phyloP scores from a whole-genome alignment of 2,888 invertebrate genomes.

The Xanthia icteritia region DNA sequence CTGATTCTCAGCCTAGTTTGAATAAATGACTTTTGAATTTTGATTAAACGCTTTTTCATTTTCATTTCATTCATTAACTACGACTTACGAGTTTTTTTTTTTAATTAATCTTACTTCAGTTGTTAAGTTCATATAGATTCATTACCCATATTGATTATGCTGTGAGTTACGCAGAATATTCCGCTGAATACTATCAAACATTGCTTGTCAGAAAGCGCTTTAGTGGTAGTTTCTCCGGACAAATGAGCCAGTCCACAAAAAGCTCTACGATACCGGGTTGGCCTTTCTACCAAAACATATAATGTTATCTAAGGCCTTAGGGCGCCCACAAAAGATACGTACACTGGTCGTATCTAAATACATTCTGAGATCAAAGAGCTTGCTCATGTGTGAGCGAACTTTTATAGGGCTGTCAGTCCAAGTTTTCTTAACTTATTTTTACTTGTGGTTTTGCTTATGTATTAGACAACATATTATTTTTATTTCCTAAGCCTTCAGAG shows the following conservation, averaged over 20 bases:
- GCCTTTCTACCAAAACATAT: neutral
- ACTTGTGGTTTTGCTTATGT: slow-evolving; percentile 9
- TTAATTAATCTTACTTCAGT: too few species aligned
- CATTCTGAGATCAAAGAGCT: slow-evolving; percentile 35
- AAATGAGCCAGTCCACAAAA: neutral
- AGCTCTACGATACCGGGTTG: neutral
- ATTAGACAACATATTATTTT: neutral
- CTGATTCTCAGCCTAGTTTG: too few species aligned
- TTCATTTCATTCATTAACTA: too few species aligned
- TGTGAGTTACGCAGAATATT: too few species aligned
- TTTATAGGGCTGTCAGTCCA: slow-evolving; percentile 22
- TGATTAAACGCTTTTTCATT: too few species aligned
- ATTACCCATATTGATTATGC: too few species aligned
- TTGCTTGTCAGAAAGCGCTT: neutral
- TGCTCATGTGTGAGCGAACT: slow-evolving; percentile 54
- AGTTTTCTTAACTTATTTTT: neutral
- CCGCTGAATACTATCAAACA: too few species aligned
- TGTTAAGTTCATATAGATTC: too few species aligned
- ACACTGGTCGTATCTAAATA: slow-evolving; percentile 39
- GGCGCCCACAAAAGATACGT: slow-evolving; percentile 20
- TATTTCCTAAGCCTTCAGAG: neutral
- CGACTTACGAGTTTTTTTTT: too few species aligned
- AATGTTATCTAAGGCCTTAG: slow-evolving; percentile 1
- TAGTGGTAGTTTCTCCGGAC: neutral
- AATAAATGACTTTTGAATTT: too few species aligned